These are phyloP conservation scores for Morbakka virulenta DNA, from an alignment of 30 jellyfish, hydroid and myxozoan species.

Conservation along the genomic window DNA sequence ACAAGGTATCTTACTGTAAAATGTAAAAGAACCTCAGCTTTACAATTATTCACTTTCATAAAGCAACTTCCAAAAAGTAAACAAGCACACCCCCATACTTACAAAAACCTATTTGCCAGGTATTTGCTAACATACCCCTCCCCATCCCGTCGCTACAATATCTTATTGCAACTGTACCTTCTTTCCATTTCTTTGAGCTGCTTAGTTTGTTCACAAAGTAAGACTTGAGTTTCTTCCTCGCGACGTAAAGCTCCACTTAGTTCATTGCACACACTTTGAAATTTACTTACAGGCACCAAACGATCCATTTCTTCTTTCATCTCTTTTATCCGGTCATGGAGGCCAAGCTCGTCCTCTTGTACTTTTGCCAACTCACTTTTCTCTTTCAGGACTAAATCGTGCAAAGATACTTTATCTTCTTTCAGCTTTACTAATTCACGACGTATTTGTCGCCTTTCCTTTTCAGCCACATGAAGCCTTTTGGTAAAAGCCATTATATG, in stretches of 20 bases:
- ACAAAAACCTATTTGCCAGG: too few species aligned
- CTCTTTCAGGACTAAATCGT: constrained; percentile 21
- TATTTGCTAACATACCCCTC: too few species aligned
- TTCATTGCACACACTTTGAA: constrained; percentile 44
- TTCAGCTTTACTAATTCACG: constrained; percentile 7
- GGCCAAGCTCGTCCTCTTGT: constrained; percentile 16
- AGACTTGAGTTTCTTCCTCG: constrained; percentile 56
- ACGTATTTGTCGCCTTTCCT: constrained; percentile 35
- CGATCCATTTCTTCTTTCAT: constrained; percentile 10
- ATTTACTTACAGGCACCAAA: constrained; percentile 36
- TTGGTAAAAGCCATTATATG: constrained; percentile 54
- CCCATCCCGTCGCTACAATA: too few species aligned
- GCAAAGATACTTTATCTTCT: constrained; percentile 35
- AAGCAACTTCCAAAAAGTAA: too few species aligned
- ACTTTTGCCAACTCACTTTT: not conserved
- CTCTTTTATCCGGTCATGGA: constrained; percentile 30
- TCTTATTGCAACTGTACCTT: too few species aligned
- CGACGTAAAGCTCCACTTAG: constrained; percentile 54
- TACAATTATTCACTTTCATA: too few species aligned
- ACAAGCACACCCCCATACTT: too few species aligned
- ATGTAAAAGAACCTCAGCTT: too few species aligned
- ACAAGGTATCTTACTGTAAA: too few species aligned
- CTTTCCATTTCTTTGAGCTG: constrained; percentile 63
- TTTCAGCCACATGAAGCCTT: constrained; percentile 74
- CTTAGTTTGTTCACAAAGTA: constrained; percentile 51